These are phyloP conservation scores for Hassar affinis DNA, from an alignment of 2,113 vertebrate species.

Conservation along the genomic window DNA sequence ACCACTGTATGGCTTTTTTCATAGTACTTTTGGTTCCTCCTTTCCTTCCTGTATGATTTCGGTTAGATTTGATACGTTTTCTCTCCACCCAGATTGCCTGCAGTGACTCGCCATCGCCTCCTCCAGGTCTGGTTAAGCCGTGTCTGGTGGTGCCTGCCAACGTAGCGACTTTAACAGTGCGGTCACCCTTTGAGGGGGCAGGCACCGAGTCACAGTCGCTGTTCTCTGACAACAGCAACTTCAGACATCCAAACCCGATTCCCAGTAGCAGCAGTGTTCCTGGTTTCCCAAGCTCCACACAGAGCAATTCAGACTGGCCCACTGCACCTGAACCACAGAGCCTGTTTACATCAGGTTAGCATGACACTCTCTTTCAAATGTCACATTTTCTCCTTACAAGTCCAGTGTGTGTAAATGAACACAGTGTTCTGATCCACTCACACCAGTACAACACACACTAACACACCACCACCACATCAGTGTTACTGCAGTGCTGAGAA, in stretches of 20 bases:
- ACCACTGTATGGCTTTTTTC: not conserved
- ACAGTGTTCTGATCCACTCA: too few relatives aligned
- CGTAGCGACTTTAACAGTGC: constrained; percentile 81
- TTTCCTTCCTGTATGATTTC: not conserved
- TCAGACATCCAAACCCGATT: constrained; percentile 87
- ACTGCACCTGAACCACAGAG: constrained; percentile 90
- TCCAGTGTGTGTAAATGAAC: not conserved
- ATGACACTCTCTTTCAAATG: not conserved
- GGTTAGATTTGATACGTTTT: not conserved
- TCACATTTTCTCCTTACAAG: not conserved
- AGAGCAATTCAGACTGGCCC: constrained; percentile 85
- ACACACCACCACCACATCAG: too few relatives aligned
- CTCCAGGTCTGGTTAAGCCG: constrained; percentile 83
- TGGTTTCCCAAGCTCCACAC: constrained; percentile 81
- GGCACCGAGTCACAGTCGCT: constrained; percentile 88
- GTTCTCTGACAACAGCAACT: constrained; percentile 87
- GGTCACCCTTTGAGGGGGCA: constrained; percentile 84
- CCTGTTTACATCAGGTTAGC: constrained; percentile 88
- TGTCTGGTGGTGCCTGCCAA: constrained; percentile 83
- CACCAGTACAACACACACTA: too few relatives aligned
- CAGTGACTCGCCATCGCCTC: constrained; percentile 87
- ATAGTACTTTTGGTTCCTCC: not conserved
- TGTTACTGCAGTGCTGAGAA: too few relatives aligned
- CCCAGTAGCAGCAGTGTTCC: constrained; percentile 83
- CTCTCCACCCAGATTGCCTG: constrained; percentile 72